Evolutionary conservation across 2,888 invertebrate species (phyloP), one percentile per base, ranked within the genome.

Genomic region (Phalera bucephala): DNA sequence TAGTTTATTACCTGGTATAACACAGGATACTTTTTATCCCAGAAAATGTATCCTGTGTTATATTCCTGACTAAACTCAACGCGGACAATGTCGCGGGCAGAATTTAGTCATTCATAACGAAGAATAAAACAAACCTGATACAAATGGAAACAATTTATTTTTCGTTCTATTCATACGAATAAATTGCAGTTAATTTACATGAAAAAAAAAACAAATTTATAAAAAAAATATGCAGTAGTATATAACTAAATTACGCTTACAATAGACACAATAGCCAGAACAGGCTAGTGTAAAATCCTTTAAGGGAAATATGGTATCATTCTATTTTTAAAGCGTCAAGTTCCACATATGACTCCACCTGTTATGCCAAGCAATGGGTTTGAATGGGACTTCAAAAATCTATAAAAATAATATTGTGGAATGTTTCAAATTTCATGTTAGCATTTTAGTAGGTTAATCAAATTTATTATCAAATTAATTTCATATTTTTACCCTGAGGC

Each of bases 111-210:
- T n/a, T n/a, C n/a, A n/a, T n/a, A n/a, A n/a, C n/a, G n/a, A n/a
- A n/a, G n/a, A 29, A 28, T 15, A 28, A 27, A 29, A 9, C 14
- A 14, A n/a, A 27, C 9, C 14, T 8, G 26, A 6, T 80, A 83
- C 72, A 82, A 83, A 82, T 80, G 70, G 72, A 77, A 85, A 81
- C 67, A 64, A 69, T 82, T 83, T 84, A 79, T 81, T 81, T 75
- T 69, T 68, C 64, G 69, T 79, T 72, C 73, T 76, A 79, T 79
- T 73, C 50, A 71, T 69, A 78, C 58, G 69, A 79, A 77, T 78
- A 74, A 76, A 74, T 72, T 72, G 73, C 67, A 65, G 64, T 55
- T 67, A 72, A 67, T 71, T 71, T 64, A 71, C 62, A 66, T 68
- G 70, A 68, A 66, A 69, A 70, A 69, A 72, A 72, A 68, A 67